phyloP scores from a whole-genome alignment of 1,140 invertebrate species.

The Caenorhabditis tropicalis region DNA sequence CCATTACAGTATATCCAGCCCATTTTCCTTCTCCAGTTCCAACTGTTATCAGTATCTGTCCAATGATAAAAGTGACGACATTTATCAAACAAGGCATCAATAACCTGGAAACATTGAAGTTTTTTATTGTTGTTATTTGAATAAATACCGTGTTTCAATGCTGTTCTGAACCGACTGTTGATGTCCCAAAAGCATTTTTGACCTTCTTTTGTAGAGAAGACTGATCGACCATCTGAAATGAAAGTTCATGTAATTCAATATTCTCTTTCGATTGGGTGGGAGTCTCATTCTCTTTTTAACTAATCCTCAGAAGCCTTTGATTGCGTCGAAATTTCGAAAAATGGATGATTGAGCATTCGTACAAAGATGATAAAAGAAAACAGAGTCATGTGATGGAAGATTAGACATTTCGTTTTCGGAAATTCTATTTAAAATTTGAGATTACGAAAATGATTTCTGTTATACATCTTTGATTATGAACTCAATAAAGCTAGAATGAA shows the following conservation, averaged over 20 bases:
- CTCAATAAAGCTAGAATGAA: background rate
- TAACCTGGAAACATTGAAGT: constrained; percentile 52
- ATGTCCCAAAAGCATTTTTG: constrained; percentile 16
- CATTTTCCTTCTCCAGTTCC: constrained; percentile 68
- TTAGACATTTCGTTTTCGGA: background rate
- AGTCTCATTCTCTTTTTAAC: background rate
- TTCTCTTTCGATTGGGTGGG: background rate
- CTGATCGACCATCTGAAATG: constrained; percentile 54
- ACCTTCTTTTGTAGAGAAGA: constrained; percentile 50
- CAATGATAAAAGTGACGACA: constrained; percentile 65
- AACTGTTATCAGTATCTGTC: constrained; percentile 65
- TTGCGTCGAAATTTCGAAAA: background rate
- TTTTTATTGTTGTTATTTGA: background rate
- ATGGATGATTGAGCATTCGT: constrained; percentile 40
- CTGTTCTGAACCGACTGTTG: constrained; percentile 45
- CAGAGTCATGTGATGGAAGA: background rate
- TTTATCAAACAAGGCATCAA: constrained; percentile 68
- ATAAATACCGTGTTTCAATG: constrained; percentile 46
- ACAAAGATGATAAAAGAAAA: constrained; percentile 16
- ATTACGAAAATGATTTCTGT: background rate
- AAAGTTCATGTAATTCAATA: constrained; percentile 4
- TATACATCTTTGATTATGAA: background rate
- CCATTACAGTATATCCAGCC: constrained; percentile 65
- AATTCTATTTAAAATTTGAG: background rate
- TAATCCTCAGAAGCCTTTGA: constrained; percentile 29